These are phyloP conservation scores for Microplitis deprimator DNA, from an alignment of 2,888 invertebrate genomes.

Conservation along the genomic window DNA sequence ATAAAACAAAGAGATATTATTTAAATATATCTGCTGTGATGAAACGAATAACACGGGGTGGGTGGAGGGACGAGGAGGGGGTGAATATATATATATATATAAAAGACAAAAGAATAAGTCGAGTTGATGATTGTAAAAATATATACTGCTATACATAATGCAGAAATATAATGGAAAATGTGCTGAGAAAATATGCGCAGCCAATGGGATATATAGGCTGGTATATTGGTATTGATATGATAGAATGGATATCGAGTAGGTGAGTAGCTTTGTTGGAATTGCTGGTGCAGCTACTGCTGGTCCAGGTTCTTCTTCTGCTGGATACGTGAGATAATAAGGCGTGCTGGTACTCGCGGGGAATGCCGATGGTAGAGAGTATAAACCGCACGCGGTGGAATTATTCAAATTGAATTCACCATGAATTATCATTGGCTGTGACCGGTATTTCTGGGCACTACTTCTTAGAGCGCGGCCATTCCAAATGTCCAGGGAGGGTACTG, in stretches of 20 bases:
- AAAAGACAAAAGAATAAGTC: slow-evolving; percentile 4
- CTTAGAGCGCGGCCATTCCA: slow-evolving; percentile 6
- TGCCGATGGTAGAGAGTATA: slow-evolving; percentile 59
- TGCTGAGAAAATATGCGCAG: slow-evolving; percentile 31
- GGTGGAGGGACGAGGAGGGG: slow-evolving; percentile 4
- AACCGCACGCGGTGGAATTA: slow-evolving; percentile 70
- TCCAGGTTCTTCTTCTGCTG: slow-evolving; percentile 36
- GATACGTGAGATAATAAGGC: slow-evolving; percentile 70
- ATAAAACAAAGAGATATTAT: slow-evolving; percentile 23
- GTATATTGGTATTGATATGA: slow-evolving; percentile 9
- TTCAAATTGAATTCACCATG: slow-evolving; percentile 69
- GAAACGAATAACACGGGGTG: not conserved
- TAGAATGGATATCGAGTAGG: slow-evolving; percentile 65
- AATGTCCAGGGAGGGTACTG: not conserved
- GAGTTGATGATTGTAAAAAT: not conserved
- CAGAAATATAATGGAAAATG: slow-evolving; percentile 29
- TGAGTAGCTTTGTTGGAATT: slow-evolving; percentile 47
- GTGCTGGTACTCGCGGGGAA: slow-evolving; percentile 57
- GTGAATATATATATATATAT: not conserved
- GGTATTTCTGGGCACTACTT: slow-evolving; percentile 52
- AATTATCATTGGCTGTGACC: slow-evolving; percentile 67
- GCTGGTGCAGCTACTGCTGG: not conserved
- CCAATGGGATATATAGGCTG: slow-evolving; percentile 41
- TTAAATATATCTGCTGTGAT: not conserved
- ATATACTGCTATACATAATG: not conserved